Percentiles rank a stretch among this genome's conserved stretches.
Conservation (phyloP, 2,113 vertebrate genomes). For the Labeo catla region DNA sequence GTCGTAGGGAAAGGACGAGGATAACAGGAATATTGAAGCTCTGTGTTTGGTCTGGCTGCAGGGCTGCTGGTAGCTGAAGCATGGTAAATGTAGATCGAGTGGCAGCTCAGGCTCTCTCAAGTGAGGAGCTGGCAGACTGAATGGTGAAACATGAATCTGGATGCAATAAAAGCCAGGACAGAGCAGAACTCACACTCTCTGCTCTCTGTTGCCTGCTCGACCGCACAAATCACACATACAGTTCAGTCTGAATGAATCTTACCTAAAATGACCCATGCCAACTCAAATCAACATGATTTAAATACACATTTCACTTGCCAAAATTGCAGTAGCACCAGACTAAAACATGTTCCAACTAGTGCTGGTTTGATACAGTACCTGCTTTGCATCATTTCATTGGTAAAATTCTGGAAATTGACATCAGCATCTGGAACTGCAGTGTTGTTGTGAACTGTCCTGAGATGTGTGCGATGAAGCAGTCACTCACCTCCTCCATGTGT, state of each 20-base stretch:
- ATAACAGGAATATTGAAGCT: conserved; percentile 1
- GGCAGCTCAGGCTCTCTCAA: conserved; percentile 72
- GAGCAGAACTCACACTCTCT: conserved; percentile 15
- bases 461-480: background rate
- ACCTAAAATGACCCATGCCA: background rate
- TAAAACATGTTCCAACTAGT: background rate
- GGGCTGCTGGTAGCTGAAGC: conserved; percentile 67
- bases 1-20: background rate
- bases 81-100: conserved; percentile 72
- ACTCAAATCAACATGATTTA: background rate
- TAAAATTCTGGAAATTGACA: too few relatives aligned
- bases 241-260: background rate
- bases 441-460: background rate
- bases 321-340: background rate
- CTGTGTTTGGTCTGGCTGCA: conserved; percentile 50
- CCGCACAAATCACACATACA: conserved; percentile 33
- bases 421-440: background rate
- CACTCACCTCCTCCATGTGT: conserved; percentile 85
- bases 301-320: background rate
- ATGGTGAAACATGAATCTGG: conserved; percentile 74
- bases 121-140: conserved; percentile 61
- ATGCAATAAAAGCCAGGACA: conserved; percentile 68
- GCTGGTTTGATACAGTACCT: background rate
- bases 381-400: too few relatives aligned
- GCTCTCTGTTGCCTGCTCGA: background rate